Conservation (phyloP, 2,888 invertebrate genomes). For the Amorpha juglandis region DNA sequence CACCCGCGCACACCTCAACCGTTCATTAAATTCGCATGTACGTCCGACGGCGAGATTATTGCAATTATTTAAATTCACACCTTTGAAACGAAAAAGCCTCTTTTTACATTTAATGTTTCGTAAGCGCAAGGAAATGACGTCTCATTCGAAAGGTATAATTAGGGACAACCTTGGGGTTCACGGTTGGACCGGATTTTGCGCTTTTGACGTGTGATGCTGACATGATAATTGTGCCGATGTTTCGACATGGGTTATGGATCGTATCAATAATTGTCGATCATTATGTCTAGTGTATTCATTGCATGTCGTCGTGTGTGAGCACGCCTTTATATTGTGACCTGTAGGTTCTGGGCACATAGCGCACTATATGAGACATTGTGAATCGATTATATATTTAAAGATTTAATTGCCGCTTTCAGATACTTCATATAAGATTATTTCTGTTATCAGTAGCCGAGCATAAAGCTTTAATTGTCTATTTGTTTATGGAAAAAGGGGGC, state of each 20-base stretch:
- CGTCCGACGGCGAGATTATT: slow-evolving; percentile 74
- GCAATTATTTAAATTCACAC: slow-evolving; percentile 85
- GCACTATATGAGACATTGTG: neutral
- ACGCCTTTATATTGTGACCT: slow-evolving; percentile 6
- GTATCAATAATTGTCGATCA: slow-evolving; percentile 11
- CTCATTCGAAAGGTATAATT: slow-evolving; percentile 83
- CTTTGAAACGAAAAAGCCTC: slow-evolving; percentile 78
- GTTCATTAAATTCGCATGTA: slow-evolving; percentile 81
- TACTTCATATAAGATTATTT: too few species aligned
- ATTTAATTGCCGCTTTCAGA: too few species aligned
- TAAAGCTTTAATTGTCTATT: too few species aligned
- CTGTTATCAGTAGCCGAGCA: too few species aligned
- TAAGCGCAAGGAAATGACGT: slow-evolving; percentile 82
- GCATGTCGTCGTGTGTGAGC: neutral
- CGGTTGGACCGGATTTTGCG: slow-evolving; percentile 68
- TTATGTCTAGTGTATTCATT: slow-evolving; percentile 11
- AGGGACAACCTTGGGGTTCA: slow-evolving; percentile 76
- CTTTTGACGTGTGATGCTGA: slow-evolving; percentile 65
- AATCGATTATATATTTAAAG: too few species aligned
- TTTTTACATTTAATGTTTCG: slow-evolving; percentile 81
- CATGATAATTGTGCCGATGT: slow-evolving; percentile 72
- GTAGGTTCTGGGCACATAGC: too few species aligned
- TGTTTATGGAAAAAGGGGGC: too few species aligned
- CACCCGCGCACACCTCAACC: slow-evolving; percentile 58
- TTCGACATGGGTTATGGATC: slow-evolving; percentile 66